Evolutionary conservation across 2,888 invertebrate species (phyloP), one percentile per base, ranked within the genome.

Genomic region (Merodon equestris): DNA sequence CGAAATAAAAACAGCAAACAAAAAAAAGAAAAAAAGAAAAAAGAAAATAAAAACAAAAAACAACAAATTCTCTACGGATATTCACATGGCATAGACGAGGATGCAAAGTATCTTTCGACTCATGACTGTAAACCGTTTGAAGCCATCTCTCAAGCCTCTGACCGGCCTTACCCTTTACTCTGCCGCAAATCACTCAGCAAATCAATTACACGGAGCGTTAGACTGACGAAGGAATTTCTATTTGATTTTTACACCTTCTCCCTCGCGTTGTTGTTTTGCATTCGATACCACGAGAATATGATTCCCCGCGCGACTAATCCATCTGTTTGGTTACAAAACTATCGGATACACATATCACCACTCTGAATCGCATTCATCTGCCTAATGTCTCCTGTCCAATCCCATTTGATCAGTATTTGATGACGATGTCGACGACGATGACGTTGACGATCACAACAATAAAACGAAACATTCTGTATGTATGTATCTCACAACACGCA

Each of bases 141-240:
- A 27, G 27, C 7, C 7, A 4, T 27, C 47, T 60, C 47, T 60
- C 17, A 38, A 9, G 10, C 40, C 56, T 63, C 51, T 63, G 68
- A 60, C 72, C 60, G 57, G 61, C 57, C 56, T 67, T 67, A 73
- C 63, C 67, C 63, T 73, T 68, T 58, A 54, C 53, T 45, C 58
- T 74, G 60, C 68, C 54, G 79, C 79, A 79, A 79, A 74, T 70
- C 74, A 79, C 68, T 74, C 79, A 74, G 58, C 58, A 74, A 79
- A 79, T 79, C 79, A 79, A 79, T 79, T 79, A 74, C 79, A 79
- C 56, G 79, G 45, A 70, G 70, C 56, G 70, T 79, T 50, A 68
- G 64, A 79, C 27, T 73, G 68, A 74, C 60, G 54, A 34, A 54
- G 70, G 70, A 79, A 79, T 70, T 74, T 58, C 74, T 64, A 74